These are phyloP conservation scores for Speoplatyrhinus poulsoni DNA, from an alignment of 2,113 vertebrate species.

Conservation along the genomic window DNA sequence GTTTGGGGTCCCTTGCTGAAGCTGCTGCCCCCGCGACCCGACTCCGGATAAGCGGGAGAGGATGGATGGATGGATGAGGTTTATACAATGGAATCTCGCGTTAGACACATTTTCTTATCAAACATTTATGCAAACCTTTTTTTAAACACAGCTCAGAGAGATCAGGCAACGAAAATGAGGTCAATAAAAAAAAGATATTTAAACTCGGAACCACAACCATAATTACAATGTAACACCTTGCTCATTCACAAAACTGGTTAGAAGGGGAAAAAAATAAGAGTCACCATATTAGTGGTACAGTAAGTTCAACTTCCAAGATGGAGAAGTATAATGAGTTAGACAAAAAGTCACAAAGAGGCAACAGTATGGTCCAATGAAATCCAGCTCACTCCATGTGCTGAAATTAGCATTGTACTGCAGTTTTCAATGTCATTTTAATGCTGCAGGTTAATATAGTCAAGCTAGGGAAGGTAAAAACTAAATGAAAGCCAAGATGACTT, in stretches of 20 bases:
- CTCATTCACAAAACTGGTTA: constrained; percentile 66
- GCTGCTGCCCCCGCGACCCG: too few species aligned
- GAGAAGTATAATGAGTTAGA: neutral
- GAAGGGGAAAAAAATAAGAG: constrained; percentile 51
- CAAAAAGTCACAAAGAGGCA: neutral
- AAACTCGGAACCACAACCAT: constrained; percentile 40
- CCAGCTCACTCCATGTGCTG: too few species aligned
- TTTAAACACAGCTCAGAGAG: constrained; percentile 26
- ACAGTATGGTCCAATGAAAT: constrained; percentile 29
- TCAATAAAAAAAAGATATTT: constrained; percentile 22
- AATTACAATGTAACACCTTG: constrained; percentile 46
- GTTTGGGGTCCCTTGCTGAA: too few species aligned
- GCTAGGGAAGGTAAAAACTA: constrained; percentile 3
- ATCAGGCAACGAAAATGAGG: constrained; percentile 9
- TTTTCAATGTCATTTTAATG: neutral
- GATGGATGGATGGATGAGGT: too few species aligned
- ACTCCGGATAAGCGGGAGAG: too few species aligned
- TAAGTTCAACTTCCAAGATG: constrained; percentile 3
- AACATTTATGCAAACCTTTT: neutral
- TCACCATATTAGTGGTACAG: constrained; percentile 19
- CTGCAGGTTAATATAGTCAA: neutral
- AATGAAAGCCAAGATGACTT: neutral
- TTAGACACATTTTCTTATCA: neutral
- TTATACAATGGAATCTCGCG: too few species aligned
- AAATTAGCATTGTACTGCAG: neutral